A percentile compares a stretch with the other conserved stretches of the same genome.
These are phyloP conservation scores for Drosophila jambulina DNA, from an alignment of 1,140 invertebrate genomes.

Conservation along the genomic window DNA sequence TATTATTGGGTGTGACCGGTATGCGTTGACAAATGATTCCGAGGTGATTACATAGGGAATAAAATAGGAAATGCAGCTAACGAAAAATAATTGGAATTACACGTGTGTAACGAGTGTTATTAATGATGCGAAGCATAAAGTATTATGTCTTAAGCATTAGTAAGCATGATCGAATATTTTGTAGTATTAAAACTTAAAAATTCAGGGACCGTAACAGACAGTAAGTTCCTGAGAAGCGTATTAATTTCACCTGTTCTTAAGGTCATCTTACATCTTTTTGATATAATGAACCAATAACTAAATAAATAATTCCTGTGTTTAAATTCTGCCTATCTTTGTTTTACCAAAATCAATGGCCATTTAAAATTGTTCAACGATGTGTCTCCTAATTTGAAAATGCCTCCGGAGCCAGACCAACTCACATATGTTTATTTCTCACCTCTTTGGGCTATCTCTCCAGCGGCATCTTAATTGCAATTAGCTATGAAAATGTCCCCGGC, in stretches of 20 bases:
- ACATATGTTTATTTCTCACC: constrained; percentile 72
- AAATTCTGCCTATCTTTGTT: not conserved
- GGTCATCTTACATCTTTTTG: too few species aligned
- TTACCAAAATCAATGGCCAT: not conserved
- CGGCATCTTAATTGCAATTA: constrained; percentile 80
- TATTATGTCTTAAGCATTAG: not conserved
- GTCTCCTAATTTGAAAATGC: constrained; percentile 8
- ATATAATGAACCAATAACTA: not conserved
- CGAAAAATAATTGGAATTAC: not conserved
- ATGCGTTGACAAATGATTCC: constrained; percentile 36
- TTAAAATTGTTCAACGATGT: constrained; percentile 4
- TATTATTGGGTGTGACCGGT: constrained; percentile 38
- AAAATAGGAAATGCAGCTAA: not conserved
- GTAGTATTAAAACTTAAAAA: not conserved
- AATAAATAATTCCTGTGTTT: not conserved
- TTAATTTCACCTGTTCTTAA: not conserved
- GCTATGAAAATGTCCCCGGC: constrained; percentile 68
- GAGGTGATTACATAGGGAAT: constrained; percentile 3
- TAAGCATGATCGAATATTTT: not conserved
- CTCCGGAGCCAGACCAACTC: constrained; percentile 1
- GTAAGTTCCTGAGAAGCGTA: not conserved
- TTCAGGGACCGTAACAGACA: not conserved
- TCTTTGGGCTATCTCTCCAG: constrained; percentile 54
- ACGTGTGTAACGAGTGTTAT: constrained; percentile 13
- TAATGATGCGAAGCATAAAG: not conserved